Evolutionary conservation across 2,888 invertebrate genomes (phyloP).

Genomic region (Smittia sp.): DNA sequence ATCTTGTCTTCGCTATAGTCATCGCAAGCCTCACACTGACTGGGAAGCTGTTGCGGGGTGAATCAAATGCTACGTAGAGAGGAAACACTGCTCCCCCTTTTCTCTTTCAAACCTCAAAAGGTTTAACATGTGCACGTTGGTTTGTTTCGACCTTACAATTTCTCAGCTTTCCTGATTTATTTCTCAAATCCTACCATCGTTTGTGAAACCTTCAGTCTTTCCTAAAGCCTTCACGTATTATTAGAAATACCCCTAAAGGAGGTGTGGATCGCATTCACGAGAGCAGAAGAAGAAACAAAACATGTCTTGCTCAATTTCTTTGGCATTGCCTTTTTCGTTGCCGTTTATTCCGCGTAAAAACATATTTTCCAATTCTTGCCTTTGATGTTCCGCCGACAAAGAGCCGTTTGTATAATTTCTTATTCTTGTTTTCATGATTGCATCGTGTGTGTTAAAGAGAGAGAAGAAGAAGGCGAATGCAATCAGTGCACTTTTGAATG

Average conservation of each 20-base stretch:
- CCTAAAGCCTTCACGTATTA: too few species aligned
- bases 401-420: background rate
- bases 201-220: too few species aligned
- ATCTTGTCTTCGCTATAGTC: too few species aligned
- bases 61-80: too few species aligned
- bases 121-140: too few species aligned
- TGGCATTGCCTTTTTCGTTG: background rate
- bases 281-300: background rate
- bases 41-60: too few species aligned
- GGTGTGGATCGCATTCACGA: background rate
- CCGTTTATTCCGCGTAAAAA: conserved; percentile 13
- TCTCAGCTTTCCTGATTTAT: too few species aligned
- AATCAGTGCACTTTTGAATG: conserved; percentile 6
- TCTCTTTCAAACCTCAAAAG: too few species aligned
- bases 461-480: background rate
- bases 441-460: conserved; percentile 19
- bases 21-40: too few species aligned
- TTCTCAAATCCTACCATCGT: too few species aligned
- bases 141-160: too few species aligned
- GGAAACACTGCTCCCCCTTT: background rate
- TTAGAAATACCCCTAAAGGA: background rate
- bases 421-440: conserved; percentile 19
- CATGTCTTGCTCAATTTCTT: background rate
- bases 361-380: background rate
- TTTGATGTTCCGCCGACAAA: conserved; percentile 22